These are phyloP conservation scores for Malthinus seriepunctatus DNA, from an alignment of 2,888 invertebrate species.

Conservation along the genomic window DNA sequence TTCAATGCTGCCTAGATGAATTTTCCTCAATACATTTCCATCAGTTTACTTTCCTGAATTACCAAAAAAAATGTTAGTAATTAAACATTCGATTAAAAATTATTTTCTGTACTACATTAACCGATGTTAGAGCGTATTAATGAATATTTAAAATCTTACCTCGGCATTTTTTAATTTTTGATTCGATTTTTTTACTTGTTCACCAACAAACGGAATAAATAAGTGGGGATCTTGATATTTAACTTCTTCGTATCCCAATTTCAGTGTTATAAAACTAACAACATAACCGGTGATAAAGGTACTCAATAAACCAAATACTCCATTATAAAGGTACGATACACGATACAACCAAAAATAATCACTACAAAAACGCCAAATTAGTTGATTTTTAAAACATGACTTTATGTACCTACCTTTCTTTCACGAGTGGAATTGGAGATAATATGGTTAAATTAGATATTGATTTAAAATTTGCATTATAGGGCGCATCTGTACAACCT, in stretches of 20 bases:
- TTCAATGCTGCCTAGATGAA: not conserved
- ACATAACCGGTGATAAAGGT: conserved; percentile 59
- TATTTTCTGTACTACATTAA: too few relatives aligned
- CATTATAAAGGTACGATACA: conserved; percentile 76
- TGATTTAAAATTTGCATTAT: too few relatives aligned
- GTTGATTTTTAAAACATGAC: not conserved
- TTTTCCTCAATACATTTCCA: conserved; percentile 1
- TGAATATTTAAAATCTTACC: not conserved
- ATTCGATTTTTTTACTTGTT: not conserved
- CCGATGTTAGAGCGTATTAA: too few relatives aligned
- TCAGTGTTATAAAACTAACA: conserved; percentile 52
- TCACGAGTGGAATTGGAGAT: too few relatives aligned
- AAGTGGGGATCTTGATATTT: not conserved
- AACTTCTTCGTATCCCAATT: not conserved
- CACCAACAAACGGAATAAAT: not conserved
- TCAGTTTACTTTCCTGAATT: conserved; percentile 12
- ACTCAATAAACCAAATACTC: conserved; percentile 58
- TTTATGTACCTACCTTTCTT: conserved; percentile 4
- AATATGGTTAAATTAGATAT: too few relatives aligned
- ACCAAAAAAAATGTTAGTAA: not conserved
- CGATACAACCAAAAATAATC: conserved; percentile 69
- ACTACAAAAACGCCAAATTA: conserved; percentile 37
- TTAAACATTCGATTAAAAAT: conserved; percentile 12
- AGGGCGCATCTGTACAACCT: conserved; percentile 55
- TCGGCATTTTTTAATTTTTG: not conserved